Evolutionary conservation across 2,113 vertebrate genomes (phyloP), one percentile per base, ranked within the genome.

Genomic region (Psilopogon haemacephalus): DNA sequence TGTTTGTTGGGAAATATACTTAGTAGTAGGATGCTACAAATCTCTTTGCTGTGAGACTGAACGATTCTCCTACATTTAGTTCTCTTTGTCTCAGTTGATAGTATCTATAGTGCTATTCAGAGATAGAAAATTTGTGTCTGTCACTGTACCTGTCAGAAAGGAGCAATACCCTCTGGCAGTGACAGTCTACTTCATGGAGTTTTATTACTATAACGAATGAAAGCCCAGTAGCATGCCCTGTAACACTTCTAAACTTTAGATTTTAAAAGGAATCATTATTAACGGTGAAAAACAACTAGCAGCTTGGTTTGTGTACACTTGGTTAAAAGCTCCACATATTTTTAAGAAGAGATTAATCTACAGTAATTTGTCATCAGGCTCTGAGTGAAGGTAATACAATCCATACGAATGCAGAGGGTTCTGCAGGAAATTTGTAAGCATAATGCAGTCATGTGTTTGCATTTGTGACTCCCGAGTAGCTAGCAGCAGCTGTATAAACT

Each of bases 161-260:
- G 94, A 97, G 93, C 95, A 96, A 95, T 95, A 90, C 96, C 96
- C 97, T 96, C 95, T 90, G 95, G 97, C 94, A 97, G 97, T 64
- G 5, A 87, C 95, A 95, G 96, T 97, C 97, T 96, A 86, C 94
- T 97, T 97, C 96, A 97, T 96, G 94, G 97, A 97, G 97, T 98
- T 98, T 97, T 98, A 97, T 97, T 97, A 97, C 96, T 97, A 97
- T 98, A 98, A 98, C 97, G 98, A 97, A 98, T 98, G 97, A 98
- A 97, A 97, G 97, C 97, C 98, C 98, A 88, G 97, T 97, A 98
- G 97, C 98, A 86, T 87, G 90, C 97, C 96, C 95, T 95, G 95
- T 94, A 97, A 98, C 97, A 95, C 93, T 97, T 97, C 97, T 96
- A 96, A 97, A 97, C 95, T 97, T 98, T 96, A 94, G 96, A 93